Evolutionary conservation across 2,113 vertebrate species (phyloP).

Genomic region (Alouatta palliata): DNA sequence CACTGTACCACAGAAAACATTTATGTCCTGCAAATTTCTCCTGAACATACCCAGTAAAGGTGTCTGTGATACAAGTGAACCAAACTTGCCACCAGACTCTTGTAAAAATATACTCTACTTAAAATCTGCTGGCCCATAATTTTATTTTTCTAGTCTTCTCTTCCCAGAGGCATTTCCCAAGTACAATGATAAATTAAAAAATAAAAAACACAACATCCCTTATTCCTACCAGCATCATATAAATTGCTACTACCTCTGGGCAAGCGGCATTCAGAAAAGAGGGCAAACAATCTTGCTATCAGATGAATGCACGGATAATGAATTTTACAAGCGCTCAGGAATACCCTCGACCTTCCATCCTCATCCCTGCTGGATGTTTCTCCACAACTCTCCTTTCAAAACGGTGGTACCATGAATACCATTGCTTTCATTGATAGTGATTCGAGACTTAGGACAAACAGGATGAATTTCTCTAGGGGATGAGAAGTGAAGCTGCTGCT

Average conservation of each 20-base stretch:
- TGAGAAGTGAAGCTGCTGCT: constrained; percentile 51
- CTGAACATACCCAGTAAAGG: background rate
- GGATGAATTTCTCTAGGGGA: constrained; percentile 46
- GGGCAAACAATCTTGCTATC: constrained; percentile 35
- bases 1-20: background rate
- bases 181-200: background rate
- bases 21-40: background rate
- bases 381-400: constrained; percentile 66
- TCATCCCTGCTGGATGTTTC: constrained; percentile 11
- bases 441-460: constrained; percentile 16
- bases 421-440: constrained; percentile 6
- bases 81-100: constrained; percentile 7
- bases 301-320: constrained; percentile 60
- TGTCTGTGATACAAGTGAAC: background rate
- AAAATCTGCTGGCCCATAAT: constrained; percentile 1
- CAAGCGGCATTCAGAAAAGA: constrained; percentile 33
- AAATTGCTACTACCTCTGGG: constrained; percentile 45
- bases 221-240: background rate
- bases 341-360: background rate
- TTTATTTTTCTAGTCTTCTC: constrained; percentile 28
- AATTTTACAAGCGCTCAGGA: constrained; percentile 67
- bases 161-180: constrained; percentile 19
- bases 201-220: background rate
- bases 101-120: constrained; percentile 23
- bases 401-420: constrained; percentile 46